phyloP scores from a whole-genome alignment of 1,140 invertebrate species.

The Diplogasteroides magnus region DNA sequence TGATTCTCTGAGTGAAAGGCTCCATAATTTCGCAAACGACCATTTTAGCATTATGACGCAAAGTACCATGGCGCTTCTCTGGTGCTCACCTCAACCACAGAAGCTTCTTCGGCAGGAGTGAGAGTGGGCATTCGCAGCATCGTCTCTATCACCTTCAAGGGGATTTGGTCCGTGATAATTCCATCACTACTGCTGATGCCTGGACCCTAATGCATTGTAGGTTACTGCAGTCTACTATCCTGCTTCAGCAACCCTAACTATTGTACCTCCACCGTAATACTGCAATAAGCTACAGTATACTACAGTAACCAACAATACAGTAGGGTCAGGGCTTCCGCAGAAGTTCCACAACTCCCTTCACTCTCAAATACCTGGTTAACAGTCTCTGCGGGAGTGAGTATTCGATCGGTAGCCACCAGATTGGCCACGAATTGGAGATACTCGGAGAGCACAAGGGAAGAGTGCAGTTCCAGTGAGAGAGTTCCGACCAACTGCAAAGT shows the following conservation, averaged over 20 bases:
- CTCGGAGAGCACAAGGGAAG: constrained; percentile 4
- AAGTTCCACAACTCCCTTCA: neutral
- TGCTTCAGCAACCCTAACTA: no score
- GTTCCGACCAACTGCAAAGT: constrained; percentile 12
- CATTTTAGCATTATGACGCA: neutral
- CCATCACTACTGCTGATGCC: no score
- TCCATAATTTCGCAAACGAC: no score
- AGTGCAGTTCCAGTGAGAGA: neutral
- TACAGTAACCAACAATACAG: no score
- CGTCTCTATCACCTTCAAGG: neutral
- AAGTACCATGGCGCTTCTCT: neutral
- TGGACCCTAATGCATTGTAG: no score
- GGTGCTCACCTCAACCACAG: neutral
- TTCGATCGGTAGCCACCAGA: neutral
- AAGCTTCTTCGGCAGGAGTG: neutral
- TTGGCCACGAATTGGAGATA: constrained; percentile 11
- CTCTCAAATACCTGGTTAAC: neutral
- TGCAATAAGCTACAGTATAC: no score
- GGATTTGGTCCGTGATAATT: no score
- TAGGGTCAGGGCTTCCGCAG: no score
- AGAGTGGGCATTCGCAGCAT: neutral
- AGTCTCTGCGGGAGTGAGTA: neutral
- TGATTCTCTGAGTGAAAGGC: no score
- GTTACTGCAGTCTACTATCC: no score
- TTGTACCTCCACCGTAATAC: no score